These are phyloP conservation scores for Leucania comma DNA, from an alignment of 2,888 invertebrate species.

Conservation along the genomic window DNA sequence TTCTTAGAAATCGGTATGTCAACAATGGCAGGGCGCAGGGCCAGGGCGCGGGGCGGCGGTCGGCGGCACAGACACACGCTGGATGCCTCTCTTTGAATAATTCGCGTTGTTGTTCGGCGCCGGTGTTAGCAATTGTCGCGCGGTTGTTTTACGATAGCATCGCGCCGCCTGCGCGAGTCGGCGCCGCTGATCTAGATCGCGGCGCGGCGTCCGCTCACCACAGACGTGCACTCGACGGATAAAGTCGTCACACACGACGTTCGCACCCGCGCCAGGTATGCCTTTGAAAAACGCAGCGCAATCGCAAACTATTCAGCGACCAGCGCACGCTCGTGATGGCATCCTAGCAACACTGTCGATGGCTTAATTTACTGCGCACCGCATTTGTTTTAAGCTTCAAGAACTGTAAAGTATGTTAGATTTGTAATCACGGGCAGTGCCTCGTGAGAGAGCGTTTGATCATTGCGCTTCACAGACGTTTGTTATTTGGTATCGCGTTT, in stretches of 20 bases:
- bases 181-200: conserved; percentile 88
- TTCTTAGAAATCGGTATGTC: conserved; percentile 66
- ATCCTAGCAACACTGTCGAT: conserved; percentile 79
- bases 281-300: conserved; percentile 84
- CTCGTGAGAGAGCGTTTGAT: conserved; percentile 43
- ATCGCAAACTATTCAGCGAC: conserved; percentile 73
- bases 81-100: conserved; percentile 82
- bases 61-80: conserved; percentile 66
- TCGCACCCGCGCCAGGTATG: conserved; percentile 82
- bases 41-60: conserved; percentile 59
- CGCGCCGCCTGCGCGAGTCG: conserved; percentile 79
- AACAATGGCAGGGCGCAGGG: conserved; percentile 65
- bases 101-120: conserved; percentile 83
- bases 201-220: conserved; percentile 84
- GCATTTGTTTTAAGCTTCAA: conserved; percentile 61
- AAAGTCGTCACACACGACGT: conserved; percentile 86
- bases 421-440: conserved; percentile 53
- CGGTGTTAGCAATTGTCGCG: conserved; percentile 89
- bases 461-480: conserved; percentile 41
- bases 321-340: conserved; percentile 81
- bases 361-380: conserved; percentile 65
- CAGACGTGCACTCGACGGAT: conserved; percentile 87
- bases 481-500: conserved; percentile 38
- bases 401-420: conserved; percentile 63
- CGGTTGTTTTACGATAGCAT: conserved; percentile 85